Conservation (phyloP, 2,113 vertebrate species). For the Cryptotis parvus region DNA sequence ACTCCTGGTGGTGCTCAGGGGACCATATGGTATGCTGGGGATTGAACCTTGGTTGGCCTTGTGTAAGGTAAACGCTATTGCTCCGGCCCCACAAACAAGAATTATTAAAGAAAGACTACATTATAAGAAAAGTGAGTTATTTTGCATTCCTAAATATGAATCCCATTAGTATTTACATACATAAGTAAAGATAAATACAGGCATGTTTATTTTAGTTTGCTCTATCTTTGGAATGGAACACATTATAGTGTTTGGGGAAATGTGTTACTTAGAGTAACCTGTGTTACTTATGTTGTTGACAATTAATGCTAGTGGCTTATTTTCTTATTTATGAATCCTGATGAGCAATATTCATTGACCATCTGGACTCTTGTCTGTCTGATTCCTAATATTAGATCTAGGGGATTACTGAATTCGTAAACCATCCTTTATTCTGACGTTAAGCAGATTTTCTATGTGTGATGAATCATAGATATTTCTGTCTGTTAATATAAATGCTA, state of each 20-base stretch:
- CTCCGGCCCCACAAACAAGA: no score
- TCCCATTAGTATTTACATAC: background rate
- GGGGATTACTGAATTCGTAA: slow-evolving; percentile 23
- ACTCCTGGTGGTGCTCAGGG: no score
- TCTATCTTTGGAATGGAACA: background rate
- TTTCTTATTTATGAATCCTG: slow-evolving; percentile 60
- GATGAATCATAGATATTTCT: slow-evolving; percentile 66
- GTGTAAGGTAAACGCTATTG: no score
- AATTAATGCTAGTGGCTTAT: slow-evolving; percentile 69
- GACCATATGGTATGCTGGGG: no score
- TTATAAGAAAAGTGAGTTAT: slow-evolving; percentile 12
- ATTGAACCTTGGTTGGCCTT: no score
- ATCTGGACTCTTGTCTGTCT: slow-evolving; percentile 1
- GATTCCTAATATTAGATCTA: slow-evolving; percentile 44
- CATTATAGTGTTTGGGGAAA: no score
- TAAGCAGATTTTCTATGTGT: slow-evolving; percentile 71
- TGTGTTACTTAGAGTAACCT: no score
- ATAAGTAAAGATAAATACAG: background rate
- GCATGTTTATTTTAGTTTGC: background rate
- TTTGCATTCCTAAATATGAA: background rate
- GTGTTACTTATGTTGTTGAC: slow-evolving; percentile 51
- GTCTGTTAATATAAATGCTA: slow-evolving; percentile 52
- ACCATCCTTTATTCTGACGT: slow-evolving; percentile 72
- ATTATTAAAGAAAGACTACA: background rate
- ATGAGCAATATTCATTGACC: slow-evolving; percentile 33